Base-by-base conservation (phyloP, 1,140 invertebrate species). In the Cylas formicarius region DNA sequence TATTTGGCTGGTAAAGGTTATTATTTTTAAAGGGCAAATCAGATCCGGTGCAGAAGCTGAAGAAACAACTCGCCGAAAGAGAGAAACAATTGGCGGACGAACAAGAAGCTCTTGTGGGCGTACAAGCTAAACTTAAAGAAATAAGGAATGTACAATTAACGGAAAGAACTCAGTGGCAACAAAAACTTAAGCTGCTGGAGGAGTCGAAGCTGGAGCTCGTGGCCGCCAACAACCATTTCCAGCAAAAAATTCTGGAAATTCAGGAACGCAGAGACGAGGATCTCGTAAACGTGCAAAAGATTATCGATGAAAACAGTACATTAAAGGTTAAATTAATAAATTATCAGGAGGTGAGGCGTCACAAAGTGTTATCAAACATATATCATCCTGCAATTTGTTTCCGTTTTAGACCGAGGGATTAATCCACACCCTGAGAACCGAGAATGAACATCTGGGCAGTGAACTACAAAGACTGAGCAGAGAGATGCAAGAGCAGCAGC, bases 1-100 rank as follows among this genome's bases (percentile, higher is more conserved):
- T n/a, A n/a, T n/a, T n/a, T n/a, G n/a, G n/a, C n/a, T n/a, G n/a
- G n/a, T n/a, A n/a, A n/a, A 26, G 9, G 24, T 26, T 16, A 18
- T n/a, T n/a, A n/a, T n/a, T n/a, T 52, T 49, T 44, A 21, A 67
- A 82, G 74, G 81, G 81, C n/a, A 80, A 84, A 23, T 78, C 86
- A 31, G 89, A 94, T 65, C 86, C 86, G 0, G 74, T 89, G 18
- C 80, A 85, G 36, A 84, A 88, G 57, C 58, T 93, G 46, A 89
- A 86, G 58, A 90, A 88, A 50, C 88, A 92, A 62, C 67, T 93
- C 2, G 80, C 82, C 6, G 86, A 90, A 44, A 84, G 83, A 53
- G 85, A 90, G 52, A 81, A 84, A 52, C 72, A 76, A 4, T 62
- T 89, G 1, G 60, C 71, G 5, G 82, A 86, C 45, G 81, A 86